Evolutionary conservation across 2,113 vertebrate genomes (phyloP).

Genomic region (Phalacrocorax carbo): DNA sequence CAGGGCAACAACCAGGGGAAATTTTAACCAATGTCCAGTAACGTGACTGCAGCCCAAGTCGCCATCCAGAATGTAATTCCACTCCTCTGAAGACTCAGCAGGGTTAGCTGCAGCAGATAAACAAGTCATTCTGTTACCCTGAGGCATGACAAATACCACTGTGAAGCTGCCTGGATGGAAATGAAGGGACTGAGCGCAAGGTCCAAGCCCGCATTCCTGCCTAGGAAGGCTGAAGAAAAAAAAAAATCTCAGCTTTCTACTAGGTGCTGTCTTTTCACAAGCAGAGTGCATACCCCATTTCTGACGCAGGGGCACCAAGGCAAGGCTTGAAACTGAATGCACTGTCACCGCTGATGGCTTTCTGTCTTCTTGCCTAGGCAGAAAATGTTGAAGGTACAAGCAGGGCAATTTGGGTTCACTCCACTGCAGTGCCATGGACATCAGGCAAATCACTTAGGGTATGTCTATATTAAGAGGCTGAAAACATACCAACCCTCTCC

Average conservation of each 20-base stretch:
- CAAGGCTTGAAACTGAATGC: neutral
- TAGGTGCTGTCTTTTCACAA: neutral
- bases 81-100: constrained; percentile 52
- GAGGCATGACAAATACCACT: neutral
- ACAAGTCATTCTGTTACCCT: constrained; percentile 33
- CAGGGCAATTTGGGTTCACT: neutral
- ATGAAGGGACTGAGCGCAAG: neutral
- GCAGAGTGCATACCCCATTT: neutral
- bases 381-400: neutral
- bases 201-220: neutral
- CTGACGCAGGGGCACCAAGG: neutral
- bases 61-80: constrained; percentile 55
- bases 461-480: neutral
- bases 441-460: neutral
- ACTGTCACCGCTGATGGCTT: neutral
- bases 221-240: neutral
- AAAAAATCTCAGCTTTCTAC: neutral
- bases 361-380: neutral
- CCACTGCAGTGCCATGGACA: neutral
- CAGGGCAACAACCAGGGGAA: neutral
- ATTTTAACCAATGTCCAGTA: constrained; percentile 13
- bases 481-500: neutral
- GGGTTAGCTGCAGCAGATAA: constrained; percentile 25
- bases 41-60: neutral
- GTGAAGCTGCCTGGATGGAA: neutral